Conservation (phyloP, 2,113 vertebrate species). For the Anas platyrhynchos region DNA sequence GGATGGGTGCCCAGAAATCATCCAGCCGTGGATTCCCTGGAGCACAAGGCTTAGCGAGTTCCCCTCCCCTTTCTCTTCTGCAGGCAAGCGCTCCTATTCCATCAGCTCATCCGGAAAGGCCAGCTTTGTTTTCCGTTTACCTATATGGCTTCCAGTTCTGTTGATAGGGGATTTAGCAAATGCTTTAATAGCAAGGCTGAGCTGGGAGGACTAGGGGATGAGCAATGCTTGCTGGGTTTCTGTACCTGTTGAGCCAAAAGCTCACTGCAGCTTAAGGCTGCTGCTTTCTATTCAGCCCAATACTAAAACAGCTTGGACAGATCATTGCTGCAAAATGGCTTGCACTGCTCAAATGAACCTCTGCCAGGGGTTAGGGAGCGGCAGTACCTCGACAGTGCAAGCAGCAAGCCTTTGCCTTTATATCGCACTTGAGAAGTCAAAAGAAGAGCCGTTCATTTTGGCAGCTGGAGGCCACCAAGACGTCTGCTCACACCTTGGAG, state of each 20-base stretch:
- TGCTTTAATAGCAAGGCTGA: not conserved
- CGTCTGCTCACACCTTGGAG: fast-evolving
- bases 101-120: not conserved
- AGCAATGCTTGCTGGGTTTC: not conserved
- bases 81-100: not conserved
- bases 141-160: not conserved
- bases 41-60: not conserved
- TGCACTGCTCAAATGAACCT: fast-evolving
- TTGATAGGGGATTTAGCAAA: not conserved
- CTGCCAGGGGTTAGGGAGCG: not conserved
- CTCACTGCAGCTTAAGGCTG: not conserved
- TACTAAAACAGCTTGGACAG: not conserved
- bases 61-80: not conserved
- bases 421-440: not conserved
- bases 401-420: not conserved
- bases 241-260: constrained; percentile 2
- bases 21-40: not conserved
- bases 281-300: not conserved
- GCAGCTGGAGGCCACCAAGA: not conserved
- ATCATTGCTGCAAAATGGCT: not conserved
- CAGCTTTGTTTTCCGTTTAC: not conserved
- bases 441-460: not conserved
- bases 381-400: not conserved
- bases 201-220: not conserved
- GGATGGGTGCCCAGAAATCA: not conserved